Conservation (phyloP, 2,888 invertebrate species). For the Apotomis capreana region DNA sequence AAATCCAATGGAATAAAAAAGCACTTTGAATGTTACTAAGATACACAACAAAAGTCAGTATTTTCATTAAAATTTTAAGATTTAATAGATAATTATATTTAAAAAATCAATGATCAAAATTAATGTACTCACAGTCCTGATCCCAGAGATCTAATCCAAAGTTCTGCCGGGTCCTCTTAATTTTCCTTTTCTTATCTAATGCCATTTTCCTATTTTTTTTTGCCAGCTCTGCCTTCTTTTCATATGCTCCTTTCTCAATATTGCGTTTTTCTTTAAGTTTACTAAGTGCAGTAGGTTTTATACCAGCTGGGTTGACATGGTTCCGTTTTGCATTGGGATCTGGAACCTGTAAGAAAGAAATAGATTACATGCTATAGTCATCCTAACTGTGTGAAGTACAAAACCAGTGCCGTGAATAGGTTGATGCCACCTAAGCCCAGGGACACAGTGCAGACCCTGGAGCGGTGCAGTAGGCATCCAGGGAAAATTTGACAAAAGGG, state of each 20-base stretch:
- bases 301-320: constrained; percentile 67
- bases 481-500: too few species aligned
- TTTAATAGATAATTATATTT: too few species aligned
- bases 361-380: not conserved
- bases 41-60: too few species aligned
- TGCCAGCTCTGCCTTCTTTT: constrained; percentile 78
- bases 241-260: constrained; percentile 75
- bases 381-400: too few species aligned
- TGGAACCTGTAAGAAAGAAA: constrained; percentile 75
- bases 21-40: too few species aligned
- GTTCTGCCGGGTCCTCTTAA: constrained; percentile 75
- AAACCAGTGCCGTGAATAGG: too few species aligned
- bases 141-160: constrained; percentile 87
- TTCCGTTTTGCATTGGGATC: constrained; percentile 86
- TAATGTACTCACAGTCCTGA: constrained; percentile 74
- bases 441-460: too few species aligned
- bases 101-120: not conserved
- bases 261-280: constrained; percentile 75
- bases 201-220: constrained; percentile 74
- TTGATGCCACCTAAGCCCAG: too few species aligned
- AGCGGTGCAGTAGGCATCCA: too few species aligned
- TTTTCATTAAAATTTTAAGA: too few species aligned
- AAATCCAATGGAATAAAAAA: too few species aligned
- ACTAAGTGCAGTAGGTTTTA: constrained; percentile 70
- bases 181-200: constrained; percentile 66